phyloP scores from a whole-genome alignment of 2,113 vertebrate genomes.

The Microcebus griseorufus region DNA sequence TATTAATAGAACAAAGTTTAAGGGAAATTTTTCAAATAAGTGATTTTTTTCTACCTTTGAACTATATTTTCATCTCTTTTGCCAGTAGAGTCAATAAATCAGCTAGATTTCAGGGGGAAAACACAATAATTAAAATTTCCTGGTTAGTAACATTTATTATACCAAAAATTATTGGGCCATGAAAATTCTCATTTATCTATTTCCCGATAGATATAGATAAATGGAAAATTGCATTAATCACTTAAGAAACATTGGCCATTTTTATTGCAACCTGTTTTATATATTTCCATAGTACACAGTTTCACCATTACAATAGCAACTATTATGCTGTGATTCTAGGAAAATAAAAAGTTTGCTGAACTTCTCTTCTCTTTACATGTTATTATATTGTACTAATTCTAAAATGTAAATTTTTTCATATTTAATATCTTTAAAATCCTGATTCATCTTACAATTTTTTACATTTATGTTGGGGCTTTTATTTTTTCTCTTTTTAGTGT shows the following conservation, averaged over 20 bases:
- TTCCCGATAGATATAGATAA: background rate
- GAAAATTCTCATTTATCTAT: background rate
- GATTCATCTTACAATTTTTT: background rate
- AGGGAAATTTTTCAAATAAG: background rate
- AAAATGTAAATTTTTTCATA: background rate
- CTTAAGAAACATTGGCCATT: constrained; percentile 15
- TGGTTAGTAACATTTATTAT: background rate
- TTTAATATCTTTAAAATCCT: too few relatives aligned
- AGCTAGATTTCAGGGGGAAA: background rate
- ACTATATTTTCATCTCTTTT: background rate
- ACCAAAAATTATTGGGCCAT: background rate
- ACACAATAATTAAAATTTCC: constrained; percentile 18
- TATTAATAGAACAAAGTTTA: background rate
- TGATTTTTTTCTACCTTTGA: background rate
- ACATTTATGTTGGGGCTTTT: background rate
- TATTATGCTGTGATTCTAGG: background rate
- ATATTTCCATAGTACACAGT: background rate
- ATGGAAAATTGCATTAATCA: background rate
- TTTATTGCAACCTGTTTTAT: background rate
- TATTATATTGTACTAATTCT: background rate
- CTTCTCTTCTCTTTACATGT: background rate
- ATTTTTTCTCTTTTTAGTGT: background rate
- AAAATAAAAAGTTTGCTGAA: background rate
- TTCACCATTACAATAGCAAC: background rate
- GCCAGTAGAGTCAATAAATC: background rate